Conservation (phyloP, 2,113 vertebrate species). For the Ammodramus savannarum region DNA sequence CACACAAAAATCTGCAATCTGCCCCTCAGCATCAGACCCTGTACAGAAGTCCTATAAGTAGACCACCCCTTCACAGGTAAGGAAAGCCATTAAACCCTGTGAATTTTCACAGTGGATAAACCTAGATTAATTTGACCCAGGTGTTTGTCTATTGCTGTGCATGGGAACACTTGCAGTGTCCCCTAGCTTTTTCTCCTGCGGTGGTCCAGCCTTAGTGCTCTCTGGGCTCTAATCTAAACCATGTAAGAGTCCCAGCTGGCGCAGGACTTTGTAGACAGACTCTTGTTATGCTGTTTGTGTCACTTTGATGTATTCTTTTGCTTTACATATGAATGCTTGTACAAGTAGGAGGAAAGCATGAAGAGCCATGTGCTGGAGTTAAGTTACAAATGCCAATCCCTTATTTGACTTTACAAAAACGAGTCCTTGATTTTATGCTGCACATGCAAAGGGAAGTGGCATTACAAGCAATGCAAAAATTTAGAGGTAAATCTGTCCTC, state of each 20-base stretch:
- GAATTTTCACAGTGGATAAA: slow-evolving; percentile 69
- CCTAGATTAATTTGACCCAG: slow-evolving; percentile 63
- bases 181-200: slow-evolving; percentile 14
- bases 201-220: slow-evolving; percentile 45
- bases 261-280: neutral
- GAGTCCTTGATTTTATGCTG: neutral
- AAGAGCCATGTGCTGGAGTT: neutral
- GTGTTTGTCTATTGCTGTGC: slow-evolving; percentile 46
- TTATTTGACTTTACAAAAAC: neutral
- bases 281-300: slow-evolving; percentile 14
- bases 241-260: slow-evolving; percentile 24
- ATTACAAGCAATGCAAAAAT: neutral
- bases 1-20: neutral
- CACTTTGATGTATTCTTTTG: slow-evolving; percentile 43
- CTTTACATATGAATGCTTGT: neutral
- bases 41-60: slow-evolving; percentile 24
- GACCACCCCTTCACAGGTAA: slow-evolving; percentile 65
- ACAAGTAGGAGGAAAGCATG: neutral
- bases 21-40: neutral
- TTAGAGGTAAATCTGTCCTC: neutral
- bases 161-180: slow-evolving; percentile 55
- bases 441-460: neutral
- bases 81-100: slow-evolving; percentile 41
- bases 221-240: slow-evolving; percentile 49
- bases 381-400: neutral